phyloP scores from a whole-genome alignment of 2,113 vertebrate genomes.

The Ophthalmolycus amberensis region DNA sequence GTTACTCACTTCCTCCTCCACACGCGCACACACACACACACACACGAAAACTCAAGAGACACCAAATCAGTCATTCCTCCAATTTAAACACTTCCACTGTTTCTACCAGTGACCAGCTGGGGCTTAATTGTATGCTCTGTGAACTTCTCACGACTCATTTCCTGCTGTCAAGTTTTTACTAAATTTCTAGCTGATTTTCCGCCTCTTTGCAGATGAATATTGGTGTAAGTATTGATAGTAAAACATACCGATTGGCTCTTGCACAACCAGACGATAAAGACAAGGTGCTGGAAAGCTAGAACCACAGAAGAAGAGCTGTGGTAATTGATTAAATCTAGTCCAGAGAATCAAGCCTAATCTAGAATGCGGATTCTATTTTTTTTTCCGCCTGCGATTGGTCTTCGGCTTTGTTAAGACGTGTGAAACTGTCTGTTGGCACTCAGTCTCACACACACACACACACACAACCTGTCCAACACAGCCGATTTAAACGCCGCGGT shows the following conservation, averaged over 20 bases:
- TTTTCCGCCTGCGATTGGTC: neutral
- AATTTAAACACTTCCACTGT: neutral
- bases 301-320: neutral
- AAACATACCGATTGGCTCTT: neutral
- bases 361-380: too few relatives aligned
- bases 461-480: slow-evolving; percentile 5
- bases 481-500: slow-evolving; percentile 8
- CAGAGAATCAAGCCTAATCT: neutral
- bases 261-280: too few relatives aligned
- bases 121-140: neutral
- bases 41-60: neutral
- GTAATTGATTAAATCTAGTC: neutral
- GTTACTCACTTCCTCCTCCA: slow-evolving; percentile 11
- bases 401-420: neutral
- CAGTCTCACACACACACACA: neutral
- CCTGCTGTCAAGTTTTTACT: neutral
- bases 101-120: neutral
- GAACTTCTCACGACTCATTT: neutral
- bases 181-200: neutral
- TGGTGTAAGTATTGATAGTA: neutral
- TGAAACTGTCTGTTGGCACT: neutral
- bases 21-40: slow-evolving; percentile 3
- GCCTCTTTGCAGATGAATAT: neutral
- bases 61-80: slow-evolving; percentile 7
- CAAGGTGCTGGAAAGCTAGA: neutral